Evolutionary conservation across 2,888 invertebrate genomes (phyloP), one percentile per base, ranked within the genome.

Genomic region (Epinotia nisella): DNA sequence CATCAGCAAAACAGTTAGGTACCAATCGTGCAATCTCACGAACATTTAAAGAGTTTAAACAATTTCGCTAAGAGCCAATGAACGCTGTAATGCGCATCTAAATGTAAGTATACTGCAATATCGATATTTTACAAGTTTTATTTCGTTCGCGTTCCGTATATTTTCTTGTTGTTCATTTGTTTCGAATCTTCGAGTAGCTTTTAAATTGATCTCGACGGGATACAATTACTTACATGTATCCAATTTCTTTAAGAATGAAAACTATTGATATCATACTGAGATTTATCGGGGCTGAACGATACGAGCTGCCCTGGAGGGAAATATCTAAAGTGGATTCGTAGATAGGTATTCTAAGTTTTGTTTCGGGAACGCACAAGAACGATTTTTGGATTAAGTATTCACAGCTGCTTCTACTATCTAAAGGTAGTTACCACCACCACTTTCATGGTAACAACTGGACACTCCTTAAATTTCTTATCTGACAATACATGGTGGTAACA

Each of bases 41-140:
- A 51, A 51, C 35, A 17, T 49, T 41, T 19, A 49, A 56, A 58
- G 17, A 58, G 45, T 35, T 64, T 71, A 65, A 60, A 71, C 51
- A 69, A 59, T 39, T 69, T 73, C 64, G 73, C 68, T 59, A 69
- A 73, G 64, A 53, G 73, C 64, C 64, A 53, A 41, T 41, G 68
- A 7, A 51, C 70, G n/a, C 62, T 66, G 41, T 41, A 56, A 66
- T 66, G 56, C n/a, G 19, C 66, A 66, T 13, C 21, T 66, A 55
- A 56, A 66, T 41, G 65, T 35, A 55, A 56, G 55, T 41, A 55
- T 35, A 55, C 11, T 41, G 41, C 41, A 56, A 41, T 66, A 56
- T 66, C 56, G 56, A 66, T 66, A 66, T 66, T 21, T 66, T 53
- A 66, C 24, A 56, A n/a, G 41, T 45, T 56, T 66, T 66, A 66